These are phyloP conservation scores for Raja brachyura DNA, from an alignment of 2,113 vertebrate genomes.

Conservation along the genomic window DNA sequence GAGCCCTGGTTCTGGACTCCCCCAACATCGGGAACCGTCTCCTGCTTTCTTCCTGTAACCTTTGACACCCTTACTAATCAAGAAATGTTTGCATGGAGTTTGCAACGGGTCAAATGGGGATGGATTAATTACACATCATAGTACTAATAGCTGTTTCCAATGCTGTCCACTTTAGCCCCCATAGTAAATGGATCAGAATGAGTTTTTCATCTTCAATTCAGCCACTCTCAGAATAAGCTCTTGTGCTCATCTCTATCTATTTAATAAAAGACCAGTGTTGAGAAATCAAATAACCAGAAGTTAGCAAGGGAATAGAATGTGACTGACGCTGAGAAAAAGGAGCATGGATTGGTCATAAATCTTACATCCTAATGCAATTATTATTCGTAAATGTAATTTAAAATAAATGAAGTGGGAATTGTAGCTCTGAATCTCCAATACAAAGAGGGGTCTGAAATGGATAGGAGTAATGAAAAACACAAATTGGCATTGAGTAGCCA, in stretches of 20 bases:
- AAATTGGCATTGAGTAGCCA: background rate
- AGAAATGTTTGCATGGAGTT: no score
- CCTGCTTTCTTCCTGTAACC: no score
- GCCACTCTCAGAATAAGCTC: background rate
- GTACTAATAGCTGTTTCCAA: no score
- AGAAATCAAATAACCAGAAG: conserved; percentile 22
- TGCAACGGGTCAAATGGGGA: no score
- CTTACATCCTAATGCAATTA: conserved; percentile 1
- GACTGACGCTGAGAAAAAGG: conserved; percentile 19
- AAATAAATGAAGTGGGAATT: conserved; percentile 33
- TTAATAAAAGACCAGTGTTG: conserved; percentile 22
- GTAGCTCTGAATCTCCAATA: conserved; percentile 22
- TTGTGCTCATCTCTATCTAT: background rate
- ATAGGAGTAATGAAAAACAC: background rate
- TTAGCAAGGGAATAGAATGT: conserved; percentile 29
- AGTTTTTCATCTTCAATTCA: conserved; percentile 28
- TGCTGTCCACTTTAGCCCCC: no score
- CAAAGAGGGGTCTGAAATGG: background rate
- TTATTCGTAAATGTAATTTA: conserved; percentile 36
- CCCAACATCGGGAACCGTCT: no score
- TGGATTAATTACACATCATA: no score
- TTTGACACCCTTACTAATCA: no score
- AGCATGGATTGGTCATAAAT: conserved; percentile 12
- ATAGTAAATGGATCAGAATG: background rate
- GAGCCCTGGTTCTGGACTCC: no score